Evolutionary conservation across 2,797 vertebrate species (phyloP).

Genomic region (Hemibagrus guttatus): DNA sequence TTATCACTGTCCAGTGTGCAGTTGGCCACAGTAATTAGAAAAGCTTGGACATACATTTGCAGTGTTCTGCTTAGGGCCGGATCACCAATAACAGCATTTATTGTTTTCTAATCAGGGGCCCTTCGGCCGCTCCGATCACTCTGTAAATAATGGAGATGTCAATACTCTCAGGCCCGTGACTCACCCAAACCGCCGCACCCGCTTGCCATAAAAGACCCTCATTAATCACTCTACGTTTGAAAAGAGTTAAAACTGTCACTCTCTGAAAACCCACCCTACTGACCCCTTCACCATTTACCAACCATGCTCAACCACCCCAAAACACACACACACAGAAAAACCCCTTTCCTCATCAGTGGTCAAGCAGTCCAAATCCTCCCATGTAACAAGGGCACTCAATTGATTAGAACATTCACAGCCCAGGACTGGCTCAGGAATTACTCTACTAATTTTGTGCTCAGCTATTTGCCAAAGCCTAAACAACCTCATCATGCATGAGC

Average conservation of each 20-base stretch:
- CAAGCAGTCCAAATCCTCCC: constrained; percentile 75
- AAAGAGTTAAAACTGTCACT: constrained; percentile 72
- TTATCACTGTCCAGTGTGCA: constrained; percentile 67
- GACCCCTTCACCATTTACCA: constrained; percentile 38
- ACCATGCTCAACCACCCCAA: constrained; percentile 21
- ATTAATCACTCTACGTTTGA: constrained; percentile 77
- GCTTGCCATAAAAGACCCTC: constrained; percentile 71
- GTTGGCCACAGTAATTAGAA: constrained; percentile 75
- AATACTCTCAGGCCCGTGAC: constrained; percentile 76
- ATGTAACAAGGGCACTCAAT: constrained; percentile 75
- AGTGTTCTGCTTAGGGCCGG: constrained; percentile 70
- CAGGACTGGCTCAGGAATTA: constrained; percentile 77
- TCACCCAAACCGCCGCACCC: constrained; percentile 59
- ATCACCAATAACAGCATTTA: constrained; percentile 81
- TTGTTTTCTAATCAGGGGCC: constrained; percentile 82
- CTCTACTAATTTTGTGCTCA: constrained; percentile 77
- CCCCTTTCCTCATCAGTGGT: constrained; percentile 68
- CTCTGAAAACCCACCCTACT: constrained; percentile 58
- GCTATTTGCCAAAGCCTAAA: constrained; percentile 77
- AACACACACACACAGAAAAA: constrained; percentile 29
- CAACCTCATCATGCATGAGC: constrained; percentile 73
- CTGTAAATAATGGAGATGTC: constrained; percentile 83
- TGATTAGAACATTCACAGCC: constrained; percentile 78
- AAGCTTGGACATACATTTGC: constrained; percentile 72
- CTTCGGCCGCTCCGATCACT: constrained; percentile 78